Evolutionary conservation across 2,113 vertebrate species (phyloP), one percentile per base, ranked within the genome.

Genomic region (Holacanthus passer): DNA sequence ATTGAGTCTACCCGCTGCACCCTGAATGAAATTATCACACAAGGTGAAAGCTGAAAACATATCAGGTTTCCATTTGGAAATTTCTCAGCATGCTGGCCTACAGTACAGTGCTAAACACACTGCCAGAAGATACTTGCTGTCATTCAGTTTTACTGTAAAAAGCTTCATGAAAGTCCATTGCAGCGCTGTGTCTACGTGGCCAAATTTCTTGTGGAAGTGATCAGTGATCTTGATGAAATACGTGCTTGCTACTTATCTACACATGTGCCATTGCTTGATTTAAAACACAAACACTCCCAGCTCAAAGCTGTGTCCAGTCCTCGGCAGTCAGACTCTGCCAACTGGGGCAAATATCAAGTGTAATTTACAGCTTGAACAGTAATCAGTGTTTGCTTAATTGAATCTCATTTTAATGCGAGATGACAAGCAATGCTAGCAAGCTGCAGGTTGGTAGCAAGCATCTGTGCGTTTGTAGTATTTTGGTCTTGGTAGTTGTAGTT

Each of bases 371-470:
- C 63, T 60, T 1, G 12, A 69, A 48, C 52, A 41, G 45, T 41
- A 55, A 59, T 41, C 11, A 14, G 52, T 24, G 31, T 72, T 69
- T 60, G 4, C 10, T 29, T 24, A 9, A 77, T 29, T 79, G 4
- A 66, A 66, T 56, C 29, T 20, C 3, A 35, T 77, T 37, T 27
- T 41, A 6, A 65, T 48, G 13, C 1, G 19, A 79, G 55, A 56
- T 11, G 24, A 79, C 68, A 70, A 79, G 77, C 85, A 88, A 71
- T 81, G 73, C 55, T 64, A 83, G 79, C 87, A 78, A 74, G 85
- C 87, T 19, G 83, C 85, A 88, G 92, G 91, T 92, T 73, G 72
- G 89, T 89, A 93, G 88, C 86, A 71, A 91, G 89, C 91, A 85
- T 83, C 59, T 91, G 87, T 92, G 73, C 59, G 53, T 85, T 71